Percentiles rank a stretch among this genome's conserved stretches.
Evolutionary conservation across 2,888 invertebrate genomes (phyloP).

Genomic region (Drosophila villosipedis): DNA sequence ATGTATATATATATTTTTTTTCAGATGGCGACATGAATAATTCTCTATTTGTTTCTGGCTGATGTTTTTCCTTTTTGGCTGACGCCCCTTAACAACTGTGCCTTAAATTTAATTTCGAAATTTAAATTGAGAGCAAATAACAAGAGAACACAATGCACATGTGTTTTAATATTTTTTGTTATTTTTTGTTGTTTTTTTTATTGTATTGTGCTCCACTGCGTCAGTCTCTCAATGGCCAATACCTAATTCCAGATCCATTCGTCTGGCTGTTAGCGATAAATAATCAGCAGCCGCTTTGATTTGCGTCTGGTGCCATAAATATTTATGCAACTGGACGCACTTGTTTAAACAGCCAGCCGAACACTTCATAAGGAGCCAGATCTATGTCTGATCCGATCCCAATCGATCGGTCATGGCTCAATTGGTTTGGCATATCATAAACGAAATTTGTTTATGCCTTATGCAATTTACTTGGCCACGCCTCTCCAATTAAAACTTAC

Average conservation of each 20-base stretch:
- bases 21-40: slow-evolving; percentile 43
- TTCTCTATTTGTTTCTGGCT: slow-evolving; percentile 30
- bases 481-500: slow-evolving; percentile 61
- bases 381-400: not conserved
- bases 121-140: slow-evolving; percentile 52
- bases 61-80: slow-evolving; percentile 25
- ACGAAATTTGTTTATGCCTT: slow-evolving; percentile 59
- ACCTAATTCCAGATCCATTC: slow-evolving; percentile 27
- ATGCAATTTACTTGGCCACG: slow-evolving; percentile 62
- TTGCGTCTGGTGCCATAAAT: slow-evolving; percentile 61
- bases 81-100: slow-evolving; percentile 63
- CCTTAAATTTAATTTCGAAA: slow-evolving; percentile 65
- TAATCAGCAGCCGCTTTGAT: slow-evolving; percentile 67
- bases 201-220: slow-evolving; percentile 35
- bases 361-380: slow-evolving; percentile 25
- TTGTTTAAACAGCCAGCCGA: slow-evolving; percentile 56
- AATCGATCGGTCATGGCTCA: slow-evolving; percentile 27
- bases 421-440: slow-evolving; percentile 43
- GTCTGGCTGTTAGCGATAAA: slow-evolving; percentile 63
- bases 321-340: slow-evolving; percentile 71
- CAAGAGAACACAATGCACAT: slow-evolving; percentile 53
- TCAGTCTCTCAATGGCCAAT: slow-evolving; percentile 17
- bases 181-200: slow-evolving; percentile 16
- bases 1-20: slow-evolving; percentile 3
- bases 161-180: slow-evolving; percentile 44